These are phyloP conservation scores for Toxotes chatareus DNA, from an alignment of 2,113 vertebrate species.

Conservation along the genomic window DNA sequence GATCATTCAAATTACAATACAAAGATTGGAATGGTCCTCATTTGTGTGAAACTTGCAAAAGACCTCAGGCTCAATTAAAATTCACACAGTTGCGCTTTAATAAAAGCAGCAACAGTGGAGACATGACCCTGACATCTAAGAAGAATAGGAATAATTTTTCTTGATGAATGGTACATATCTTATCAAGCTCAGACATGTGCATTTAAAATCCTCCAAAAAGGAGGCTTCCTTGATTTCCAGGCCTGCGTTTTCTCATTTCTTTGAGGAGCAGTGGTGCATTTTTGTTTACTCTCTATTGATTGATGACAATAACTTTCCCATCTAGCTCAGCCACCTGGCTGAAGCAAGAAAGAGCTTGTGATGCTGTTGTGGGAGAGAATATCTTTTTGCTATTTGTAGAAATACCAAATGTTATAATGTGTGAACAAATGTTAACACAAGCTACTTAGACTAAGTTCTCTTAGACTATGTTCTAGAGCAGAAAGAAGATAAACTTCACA, in stretches of 20 bases:
- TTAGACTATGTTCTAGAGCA: background rate
- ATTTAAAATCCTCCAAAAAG: constrained; percentile 5
- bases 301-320: constrained; percentile 64
- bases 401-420: constrained; percentile 44
- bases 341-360: constrained; percentile 48
- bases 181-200: background rate
- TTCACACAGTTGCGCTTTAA: constrained; percentile 1
- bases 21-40: constrained; percentile 16
- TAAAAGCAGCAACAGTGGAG: constrained; percentile 13
- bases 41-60: background rate
- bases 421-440: constrained; percentile 50
- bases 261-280: constrained; percentile 43
- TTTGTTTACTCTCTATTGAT: constrained; percentile 66
- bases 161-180: constrained; percentile 20
- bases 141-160: background rate
- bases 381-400: constrained; percentile 44
- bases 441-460: constrained; percentile 15
- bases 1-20: constrained; percentile 30
- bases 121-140: background rate
- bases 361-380: constrained; percentile 35
- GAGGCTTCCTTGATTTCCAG: constrained; percentile 33
- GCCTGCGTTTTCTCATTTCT: constrained; percentile 54
- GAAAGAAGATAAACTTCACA: constrained; percentile 31
- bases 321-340: constrained; percentile 54
- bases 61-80: constrained; percentile 13